Conservation (phyloP, 2,888 invertebrate genomes). For the Phyllotreta striolata region DNA sequence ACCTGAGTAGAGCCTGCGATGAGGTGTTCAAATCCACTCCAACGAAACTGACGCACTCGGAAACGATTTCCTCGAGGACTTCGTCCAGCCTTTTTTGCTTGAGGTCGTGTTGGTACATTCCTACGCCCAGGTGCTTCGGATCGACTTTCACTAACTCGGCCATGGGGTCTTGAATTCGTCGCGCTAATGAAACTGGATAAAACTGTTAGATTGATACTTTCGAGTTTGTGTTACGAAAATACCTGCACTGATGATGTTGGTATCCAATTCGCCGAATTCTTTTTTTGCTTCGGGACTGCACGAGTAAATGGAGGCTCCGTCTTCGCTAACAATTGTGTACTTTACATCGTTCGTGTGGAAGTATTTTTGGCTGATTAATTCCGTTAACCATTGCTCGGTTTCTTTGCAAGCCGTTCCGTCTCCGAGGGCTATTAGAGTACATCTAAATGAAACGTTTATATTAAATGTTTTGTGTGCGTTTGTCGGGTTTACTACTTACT, state of each 20-base stretch:
- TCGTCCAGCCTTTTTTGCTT: conserved; percentile 77
- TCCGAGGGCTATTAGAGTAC: conserved; percentile 85
- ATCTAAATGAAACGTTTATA: conserved; percentile 61
- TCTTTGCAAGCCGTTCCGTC: conserved; percentile 92
- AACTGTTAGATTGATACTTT: no score
- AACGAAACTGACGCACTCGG: conserved; percentile 91
- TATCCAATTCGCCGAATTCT: conserved; percentile 86
- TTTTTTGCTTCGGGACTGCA: conserved; percentile 83
- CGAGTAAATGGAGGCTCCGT: conserved; percentile 93
- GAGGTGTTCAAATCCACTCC: conserved; percentile 93
- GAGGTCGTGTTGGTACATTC: conserved; percentile 95
- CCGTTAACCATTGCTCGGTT: conserved; percentile 78
- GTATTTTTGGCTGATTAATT: conserved; percentile 65
- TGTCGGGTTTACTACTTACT: conserved; percentile 59
- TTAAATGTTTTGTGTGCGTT: background rate
- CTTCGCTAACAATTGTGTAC: conserved; percentile 87
- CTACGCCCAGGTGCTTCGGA: conserved; percentile 90
- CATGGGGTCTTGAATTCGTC: conserved; percentile 89
- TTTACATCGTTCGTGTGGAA: conserved; percentile 70
- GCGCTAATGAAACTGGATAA: conserved; percentile 76
- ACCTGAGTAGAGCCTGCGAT: conserved; percentile 82
- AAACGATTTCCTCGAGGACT: conserved; percentile 81
- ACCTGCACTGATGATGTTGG: conserved; percentile 82
- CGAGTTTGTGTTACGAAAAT: conserved; percentile 25
- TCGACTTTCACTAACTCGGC: conserved; percentile 93